Conservation (phyloP, 2,113 vertebrate genomes). For the Trachemys scripta region DNA sequence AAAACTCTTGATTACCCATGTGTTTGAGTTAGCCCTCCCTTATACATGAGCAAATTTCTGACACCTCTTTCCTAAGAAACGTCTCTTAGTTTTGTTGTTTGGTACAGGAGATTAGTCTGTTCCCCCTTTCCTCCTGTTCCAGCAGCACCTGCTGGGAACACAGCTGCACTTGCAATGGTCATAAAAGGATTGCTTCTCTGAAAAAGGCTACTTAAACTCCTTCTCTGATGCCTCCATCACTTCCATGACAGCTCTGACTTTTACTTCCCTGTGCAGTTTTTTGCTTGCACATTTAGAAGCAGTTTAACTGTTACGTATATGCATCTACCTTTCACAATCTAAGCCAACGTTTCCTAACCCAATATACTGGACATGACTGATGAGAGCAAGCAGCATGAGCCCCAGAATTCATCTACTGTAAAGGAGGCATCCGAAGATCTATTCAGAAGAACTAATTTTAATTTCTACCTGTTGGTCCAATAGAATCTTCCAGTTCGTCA, state of each 20-base stretch:
- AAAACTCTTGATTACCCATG: background rate
- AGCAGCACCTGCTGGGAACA: background rate
- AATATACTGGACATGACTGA: background rate
- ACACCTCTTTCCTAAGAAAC: background rate
- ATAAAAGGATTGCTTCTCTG: background rate
- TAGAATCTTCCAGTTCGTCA: background rate
- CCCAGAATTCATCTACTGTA: background rate
- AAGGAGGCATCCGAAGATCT: background rate
- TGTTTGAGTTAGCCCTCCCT: background rate
- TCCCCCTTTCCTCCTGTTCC: background rate
- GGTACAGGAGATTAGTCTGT: background rate
- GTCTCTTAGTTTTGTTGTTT: background rate
- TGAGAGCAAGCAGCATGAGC: background rate
- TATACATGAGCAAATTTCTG: background rate
- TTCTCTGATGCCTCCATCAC: background rate
- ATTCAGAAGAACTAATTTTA: background rate
- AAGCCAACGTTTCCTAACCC: background rate
- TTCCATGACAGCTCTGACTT: background rate
- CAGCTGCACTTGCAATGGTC: background rate
- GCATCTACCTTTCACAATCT: too few species aligned
- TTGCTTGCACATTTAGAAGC: background rate
- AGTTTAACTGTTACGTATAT: too few species aligned
- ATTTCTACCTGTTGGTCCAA: background rate
- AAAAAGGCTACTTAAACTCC: background rate
- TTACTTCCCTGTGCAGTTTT: background rate